Evolutionary conservation across 2,797 vertebrate genomes (phyloP), one percentile per base, ranked within the genome.

Genomic region (Parauchenoglanis punctatus): DNA sequence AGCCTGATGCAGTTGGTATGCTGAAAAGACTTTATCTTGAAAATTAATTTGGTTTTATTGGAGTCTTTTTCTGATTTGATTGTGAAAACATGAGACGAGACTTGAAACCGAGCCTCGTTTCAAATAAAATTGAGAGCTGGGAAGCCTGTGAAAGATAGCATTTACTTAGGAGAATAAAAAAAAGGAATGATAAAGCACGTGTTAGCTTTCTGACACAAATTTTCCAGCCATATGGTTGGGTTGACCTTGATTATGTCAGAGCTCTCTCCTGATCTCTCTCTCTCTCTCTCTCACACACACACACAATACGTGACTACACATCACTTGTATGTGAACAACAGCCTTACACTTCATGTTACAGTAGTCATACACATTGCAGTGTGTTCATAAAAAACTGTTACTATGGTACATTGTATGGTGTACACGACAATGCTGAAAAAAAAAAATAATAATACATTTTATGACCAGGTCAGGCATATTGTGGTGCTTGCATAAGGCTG

Each of bases 181-280:
- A 77, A 52, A 85, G 28, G 12, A 20, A 83, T 85, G 72, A 67
- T 56, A 28, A 85, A 58, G 54, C 59, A 86, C 63, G 85, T 85
- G 68, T 84, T 87, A 44, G 49, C 56, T 84, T 87, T 86, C 87
- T 70, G 83, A 81, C 75, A 82, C 54, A 52, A 76, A 87, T 15
- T 82, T 77, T 72, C 7, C 23, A 28, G 77, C 56, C 77, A 58
- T 81, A 81, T 65, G 81, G 58, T 83, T 68, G 44, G 65, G 70
- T 65, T 68, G 44, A 70, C 67, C 65, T 84, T 35, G 49, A 78
- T 54, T 31, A 77, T 44, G 20, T 54, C 75, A 77, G 75, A 28
- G 49, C 75, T 54, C 15, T n/a, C 23, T 49, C 12, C 44, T 75
- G 72, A 52, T 49, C 46, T 70, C 67, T 70, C 31, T 70, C 67